Evolutionary conservation across 2,113 vertebrate genomes (phyloP), one percentile per base, ranked within the genome.

Genomic region (Alethe diademata): DNA sequence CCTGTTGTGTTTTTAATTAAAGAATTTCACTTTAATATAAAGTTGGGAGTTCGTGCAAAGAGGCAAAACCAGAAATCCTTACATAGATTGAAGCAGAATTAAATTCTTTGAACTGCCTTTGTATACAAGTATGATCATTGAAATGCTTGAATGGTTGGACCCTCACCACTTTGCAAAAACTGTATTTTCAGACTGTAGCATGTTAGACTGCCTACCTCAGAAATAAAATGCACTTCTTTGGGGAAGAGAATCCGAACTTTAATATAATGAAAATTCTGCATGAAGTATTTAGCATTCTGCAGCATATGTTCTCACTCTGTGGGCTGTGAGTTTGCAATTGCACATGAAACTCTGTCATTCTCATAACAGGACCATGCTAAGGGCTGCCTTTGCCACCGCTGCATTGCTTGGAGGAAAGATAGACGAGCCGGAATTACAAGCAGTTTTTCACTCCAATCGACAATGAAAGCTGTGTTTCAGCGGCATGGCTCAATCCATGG

Each of bases 381-480:
- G 72, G 47, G 14, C 57, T 47, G 42, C 65, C 48, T 57, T 64
- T 36, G 36, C 31, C 67, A 57, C 19, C 0, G 1, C 50, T 19
- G 25, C 54, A 7, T 6, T 10, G 14, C 65, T 81, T 4, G 13
- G n/a, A 48, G 22, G n/a, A 33, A 20, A 35, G n/a, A 12, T 0
- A 2, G 22, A 31, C 25, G 29, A 56, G 15, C 19, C 73, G n/a
- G 65, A 58, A 36, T 12, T 28, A 10, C 29, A 28, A 48, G 43
- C 48, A 18, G 11, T 6, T 5, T 15, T 75, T 87, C 64, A 0
- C 7, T 19, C n/a, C 3, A 12, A 54, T 40, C n/a, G 11, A 2
- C 19, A 11, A 0, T 2, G 3, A 9, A 19, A 20, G 35, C 4
- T 2, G 45, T 4, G 11, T 42, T 78, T 24, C 9, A 3, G 20